Conservation (phyloP, 2,888 invertebrate species). For the Acrobasis suavella region DNA sequence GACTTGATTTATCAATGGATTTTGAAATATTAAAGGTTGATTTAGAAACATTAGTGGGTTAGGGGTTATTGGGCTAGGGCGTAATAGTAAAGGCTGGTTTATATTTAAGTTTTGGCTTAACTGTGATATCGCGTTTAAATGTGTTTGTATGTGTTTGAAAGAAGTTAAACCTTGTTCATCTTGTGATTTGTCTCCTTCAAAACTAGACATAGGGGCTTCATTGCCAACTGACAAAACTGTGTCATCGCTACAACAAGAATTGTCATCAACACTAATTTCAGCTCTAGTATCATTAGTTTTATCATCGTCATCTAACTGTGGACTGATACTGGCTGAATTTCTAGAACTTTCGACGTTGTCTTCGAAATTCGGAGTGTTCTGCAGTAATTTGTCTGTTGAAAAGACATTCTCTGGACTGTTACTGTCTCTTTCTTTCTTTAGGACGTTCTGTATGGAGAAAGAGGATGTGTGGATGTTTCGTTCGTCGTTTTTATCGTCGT, state of each 20-base stretch:
- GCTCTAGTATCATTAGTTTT: constrained; percentile 53
- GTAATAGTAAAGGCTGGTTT: constrained; percentile 66
- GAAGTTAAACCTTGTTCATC: constrained; percentile 73
- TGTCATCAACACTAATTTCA: constrained; percentile 78
- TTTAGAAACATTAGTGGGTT: constrained; percentile 78
- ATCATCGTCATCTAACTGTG: constrained; percentile 61
- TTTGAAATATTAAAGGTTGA: constrained; percentile 72
- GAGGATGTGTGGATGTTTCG: constrained; percentile 63
- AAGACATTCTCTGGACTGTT: constrained; percentile 76
- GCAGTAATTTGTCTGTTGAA: constrained; percentile 73
- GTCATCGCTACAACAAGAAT: constrained; percentile 88
- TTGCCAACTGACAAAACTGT: constrained; percentile 92
- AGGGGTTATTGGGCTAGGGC: constrained; percentile 76
- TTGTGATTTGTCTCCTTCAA: constrained; percentile 51
- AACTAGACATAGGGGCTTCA: constrained; percentile 83
- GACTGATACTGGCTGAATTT: constrained; percentile 61
- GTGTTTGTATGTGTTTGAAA: constrained; percentile 86
- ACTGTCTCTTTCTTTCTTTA: constrained; percentile 75
- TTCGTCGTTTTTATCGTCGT: constrained; percentile 66
- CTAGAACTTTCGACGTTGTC: constrained; percentile 53
- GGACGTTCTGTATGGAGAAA: constrained; percentile 77
- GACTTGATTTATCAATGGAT: constrained; percentile 64
- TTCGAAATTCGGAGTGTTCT: constrained; percentile 72
- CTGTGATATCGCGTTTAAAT: constrained; percentile 86
- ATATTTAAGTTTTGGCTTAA: constrained; percentile 78